Percentiles rank a stretch among this genome's conserved stretches.
Evolutionary conservation across 2,888 invertebrate species (phyloP).

Genomic region (Drosophila atroscutellata): DNA sequence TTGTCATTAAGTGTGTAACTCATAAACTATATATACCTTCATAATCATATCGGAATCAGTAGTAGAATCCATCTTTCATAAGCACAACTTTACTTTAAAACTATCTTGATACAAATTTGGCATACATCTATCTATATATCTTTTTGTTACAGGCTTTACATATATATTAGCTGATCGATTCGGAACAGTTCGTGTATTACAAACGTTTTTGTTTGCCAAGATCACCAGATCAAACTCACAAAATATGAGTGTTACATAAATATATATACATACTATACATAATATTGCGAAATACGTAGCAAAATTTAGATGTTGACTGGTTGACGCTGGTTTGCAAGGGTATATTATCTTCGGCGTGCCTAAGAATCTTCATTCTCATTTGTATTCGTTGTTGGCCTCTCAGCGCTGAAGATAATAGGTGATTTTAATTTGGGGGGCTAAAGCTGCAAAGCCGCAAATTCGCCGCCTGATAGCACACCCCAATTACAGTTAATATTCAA

Average conservation of each 20-base stretch:
- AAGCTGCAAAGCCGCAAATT: conserved; percentile 18
- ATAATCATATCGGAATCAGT: neutral
- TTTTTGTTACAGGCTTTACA: too few species aligned
- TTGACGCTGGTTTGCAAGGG: neutral
- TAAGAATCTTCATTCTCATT: neutral
- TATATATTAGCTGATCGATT: neutral
- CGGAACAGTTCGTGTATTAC: neutral
- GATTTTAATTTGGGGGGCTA: conserved; percentile 36
- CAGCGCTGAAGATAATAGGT: conserved; percentile 39
- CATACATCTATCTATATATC: too few species aligned
- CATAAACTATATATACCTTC: neutral
- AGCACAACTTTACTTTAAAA: neutral
- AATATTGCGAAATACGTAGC: neutral
- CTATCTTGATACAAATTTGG: neutral
- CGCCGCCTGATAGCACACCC: conserved; percentile 24
- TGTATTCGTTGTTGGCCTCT: conserved; percentile 4
- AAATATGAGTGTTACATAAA: neutral
- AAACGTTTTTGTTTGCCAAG: neutral
- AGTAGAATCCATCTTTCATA: neutral
- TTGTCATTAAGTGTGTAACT: neutral
- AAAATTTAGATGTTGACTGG: neutral
- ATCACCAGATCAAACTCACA: neutral
- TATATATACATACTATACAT: neutral
- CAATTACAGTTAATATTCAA: conserved; percentile 22
- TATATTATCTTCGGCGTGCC: neutral